Percentiles rank a stretch among this genome's conserved stretches.
These are phyloP conservation scores for Drosophila bocqueti DNA, from an alignment of 1,140 invertebrate genomes.

Conservation along the genomic window DNA sequence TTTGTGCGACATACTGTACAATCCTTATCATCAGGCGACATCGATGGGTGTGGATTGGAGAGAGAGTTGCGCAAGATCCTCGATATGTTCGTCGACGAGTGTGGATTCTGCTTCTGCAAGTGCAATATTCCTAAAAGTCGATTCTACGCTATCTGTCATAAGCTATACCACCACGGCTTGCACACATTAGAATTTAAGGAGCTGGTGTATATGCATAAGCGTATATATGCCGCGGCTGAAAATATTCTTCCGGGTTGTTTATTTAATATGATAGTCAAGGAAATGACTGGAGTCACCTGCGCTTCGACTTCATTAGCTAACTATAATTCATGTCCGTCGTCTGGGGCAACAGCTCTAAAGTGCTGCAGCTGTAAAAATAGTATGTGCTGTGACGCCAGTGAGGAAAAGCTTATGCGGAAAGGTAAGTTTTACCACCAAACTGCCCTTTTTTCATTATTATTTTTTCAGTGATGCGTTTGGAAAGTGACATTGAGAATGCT, in stretches of 20 bases:
- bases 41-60: constrained; percentile 57
- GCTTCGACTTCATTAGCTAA: not conserved
- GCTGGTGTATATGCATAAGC: constrained; percentile 67
- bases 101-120: constrained; percentile 73
- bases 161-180: constrained; percentile 63
- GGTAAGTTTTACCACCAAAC: constrained; percentile 8
- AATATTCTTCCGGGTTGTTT: constrained; percentile 67
- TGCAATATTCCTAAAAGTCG: constrained; percentile 67
- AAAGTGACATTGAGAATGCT: constrained; percentile 21
- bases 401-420: constrained; percentile 49
- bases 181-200: constrained; percentile 65
- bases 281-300: constrained; percentile 32
- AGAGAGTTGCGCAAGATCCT: constrained; percentile 67
- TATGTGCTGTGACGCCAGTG: constrained; percentile 58
- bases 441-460: not conserved
- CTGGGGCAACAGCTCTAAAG: constrained; percentile 9
- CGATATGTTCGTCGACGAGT: constrained; percentile 70
- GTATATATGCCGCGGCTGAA: constrained; percentile 68
- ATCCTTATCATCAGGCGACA: constrained; percentile 46
- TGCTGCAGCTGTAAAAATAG: constrained; percentile 64
- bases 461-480: constrained; percentile 10
- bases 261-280: constrained; percentile 68
- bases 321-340: not conserved
- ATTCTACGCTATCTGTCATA: constrained; percentile 72
- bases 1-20: constrained; percentile 61